Evolutionary conservation across 2,888 invertebrate genomes (phyloP).

Genomic region (Stenolophus ochropezus): DNA sequence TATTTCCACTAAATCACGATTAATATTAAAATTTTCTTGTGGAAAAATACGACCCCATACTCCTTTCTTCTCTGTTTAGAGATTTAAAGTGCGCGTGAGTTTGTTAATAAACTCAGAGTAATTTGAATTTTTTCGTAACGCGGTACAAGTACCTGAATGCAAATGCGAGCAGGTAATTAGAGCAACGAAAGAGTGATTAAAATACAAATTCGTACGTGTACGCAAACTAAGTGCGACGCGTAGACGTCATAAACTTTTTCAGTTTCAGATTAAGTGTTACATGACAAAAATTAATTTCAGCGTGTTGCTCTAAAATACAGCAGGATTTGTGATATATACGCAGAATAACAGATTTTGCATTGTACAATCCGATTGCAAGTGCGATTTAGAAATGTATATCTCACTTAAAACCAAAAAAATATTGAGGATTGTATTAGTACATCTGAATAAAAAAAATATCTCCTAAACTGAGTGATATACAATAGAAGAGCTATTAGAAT

Average conservation of each 20-base stretch:
- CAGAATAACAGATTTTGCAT: too few relatives aligned
- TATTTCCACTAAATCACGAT: too few relatives aligned
- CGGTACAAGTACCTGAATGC: not conserved
- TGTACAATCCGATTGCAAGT: too few relatives aligned
- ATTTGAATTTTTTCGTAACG: not conserved
- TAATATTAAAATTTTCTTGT: too few relatives aligned
- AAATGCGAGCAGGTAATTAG: slow-evolving; percentile 21
- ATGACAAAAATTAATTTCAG: not conserved
- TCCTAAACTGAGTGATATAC: too few relatives aligned
- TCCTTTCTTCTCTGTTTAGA: not conserved
- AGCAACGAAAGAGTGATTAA: not conserved
- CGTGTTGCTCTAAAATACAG: not conserved
- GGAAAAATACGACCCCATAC: too few relatives aligned
- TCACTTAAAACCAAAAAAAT: too few relatives aligned
- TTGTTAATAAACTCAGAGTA: not conserved
- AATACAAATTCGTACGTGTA: not conserved
- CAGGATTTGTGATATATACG: too few relatives aligned
- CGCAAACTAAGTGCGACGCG: not conserved
- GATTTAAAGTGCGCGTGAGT: not conserved
- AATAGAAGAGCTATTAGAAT: too few relatives aligned
- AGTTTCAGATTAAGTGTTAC: not conserved
- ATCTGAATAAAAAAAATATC: too few relatives aligned
- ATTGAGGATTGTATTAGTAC: too few relatives aligned
- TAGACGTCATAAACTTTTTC: not conserved
- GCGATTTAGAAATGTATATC: too few relatives aligned